Conservation (phyloP, 1,140 invertebrate species). For the Venustaconcha ellipsiformis region DNA sequence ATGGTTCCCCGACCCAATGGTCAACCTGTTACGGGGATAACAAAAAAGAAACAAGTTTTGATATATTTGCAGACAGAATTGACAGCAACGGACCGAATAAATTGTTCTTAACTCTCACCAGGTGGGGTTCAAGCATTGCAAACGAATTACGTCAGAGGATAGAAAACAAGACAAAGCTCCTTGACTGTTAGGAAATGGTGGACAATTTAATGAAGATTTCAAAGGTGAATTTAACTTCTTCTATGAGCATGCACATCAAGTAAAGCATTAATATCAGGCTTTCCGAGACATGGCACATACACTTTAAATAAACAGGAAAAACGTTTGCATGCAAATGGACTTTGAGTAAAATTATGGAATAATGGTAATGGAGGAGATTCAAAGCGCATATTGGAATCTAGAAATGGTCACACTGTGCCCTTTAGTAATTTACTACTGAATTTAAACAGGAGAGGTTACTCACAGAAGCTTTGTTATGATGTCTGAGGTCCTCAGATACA, state of each 20-base stretch:
- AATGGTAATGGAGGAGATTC: not conserved
- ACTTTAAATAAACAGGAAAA: not conserved
- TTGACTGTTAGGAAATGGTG: not conserved
- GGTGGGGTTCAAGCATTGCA: constrained; percentile 12
- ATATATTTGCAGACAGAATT: not conserved
- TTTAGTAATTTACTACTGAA: constrained; percentile 14
- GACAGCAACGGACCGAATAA: not conserved
- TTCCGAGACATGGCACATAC: constrained; percentile 8
- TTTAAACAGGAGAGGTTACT: not conserved
- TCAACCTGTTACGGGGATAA: too few relatives aligned
- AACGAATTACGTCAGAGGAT: constrained; percentile 2
- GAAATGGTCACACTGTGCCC: constrained; percentile 7
- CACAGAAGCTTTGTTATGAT: constrained; percentile 28
- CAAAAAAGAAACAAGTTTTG: too few relatives aligned
- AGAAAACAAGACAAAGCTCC: constrained; percentile 4
- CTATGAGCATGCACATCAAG: constrained; percentile 3
- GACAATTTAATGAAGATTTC: constrained; percentile 5
- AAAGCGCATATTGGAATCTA: constrained; percentile 22
- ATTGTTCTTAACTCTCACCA: not conserved
- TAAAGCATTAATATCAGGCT: constrained; percentile 6
- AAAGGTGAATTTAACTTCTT: constrained; percentile 2
- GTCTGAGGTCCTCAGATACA: constrained; percentile 25
- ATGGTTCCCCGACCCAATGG: too few relatives aligned
- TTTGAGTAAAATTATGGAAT: constrained; percentile 1
- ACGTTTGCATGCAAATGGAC: constrained; percentile 7